Percentiles rank a stretch among this genome's conserved stretches.
Conservation (phyloP, 2,113 vertebrate species). For the Ranitomeya variabilis region DNA sequence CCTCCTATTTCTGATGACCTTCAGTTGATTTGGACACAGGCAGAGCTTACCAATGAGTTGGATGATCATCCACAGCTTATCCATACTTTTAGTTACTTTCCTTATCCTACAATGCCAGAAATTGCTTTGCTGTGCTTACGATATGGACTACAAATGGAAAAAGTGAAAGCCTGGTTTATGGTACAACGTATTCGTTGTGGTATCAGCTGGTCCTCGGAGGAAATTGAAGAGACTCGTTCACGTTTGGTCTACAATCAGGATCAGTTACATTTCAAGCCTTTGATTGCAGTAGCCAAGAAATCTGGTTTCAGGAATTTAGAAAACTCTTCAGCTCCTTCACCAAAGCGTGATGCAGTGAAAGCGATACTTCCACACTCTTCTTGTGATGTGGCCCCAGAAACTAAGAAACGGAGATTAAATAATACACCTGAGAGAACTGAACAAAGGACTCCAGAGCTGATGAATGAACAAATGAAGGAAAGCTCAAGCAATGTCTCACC, state of each 20-base stretch:
- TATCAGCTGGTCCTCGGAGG: slow-evolving; percentile 91
- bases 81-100: slow-evolving; percentile 87
- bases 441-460: neutral
- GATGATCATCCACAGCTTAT: slow-evolving; percentile 82
- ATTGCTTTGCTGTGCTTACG: slow-evolving; percentile 78
- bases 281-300: slow-evolving; percentile 66
- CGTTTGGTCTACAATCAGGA: slow-evolving; percentile 69
- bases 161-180: slow-evolving; percentile 92
- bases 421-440: neutral
- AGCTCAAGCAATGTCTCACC: neutral
- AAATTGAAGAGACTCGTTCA: slow-evolving; percentile 85
- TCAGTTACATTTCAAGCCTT: slow-evolving; percentile 69
- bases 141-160: slow-evolving; percentile 83
- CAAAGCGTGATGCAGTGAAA: slow-evolving; percentile 42
- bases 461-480: neutral
- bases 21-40: slow-evolving; percentile 87
- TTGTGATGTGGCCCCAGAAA: slow-evolving; percentile 11
- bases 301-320: slow-evolving; percentile 60
- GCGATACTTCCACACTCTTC: slow-evolving; percentile 55
- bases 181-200: slow-evolving; percentile 89
- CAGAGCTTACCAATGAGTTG: slow-evolving; percentile 84
- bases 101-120: slow-evolving; percentile 85
- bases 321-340: slow-evolving; percentile 31
- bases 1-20: slow-evolving; percentile 86
- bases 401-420: slow-evolving; percentile 13